Base-by-base conservation (phyloP, 2,888 invertebrate species). In the Amiota mariae region DNA sequence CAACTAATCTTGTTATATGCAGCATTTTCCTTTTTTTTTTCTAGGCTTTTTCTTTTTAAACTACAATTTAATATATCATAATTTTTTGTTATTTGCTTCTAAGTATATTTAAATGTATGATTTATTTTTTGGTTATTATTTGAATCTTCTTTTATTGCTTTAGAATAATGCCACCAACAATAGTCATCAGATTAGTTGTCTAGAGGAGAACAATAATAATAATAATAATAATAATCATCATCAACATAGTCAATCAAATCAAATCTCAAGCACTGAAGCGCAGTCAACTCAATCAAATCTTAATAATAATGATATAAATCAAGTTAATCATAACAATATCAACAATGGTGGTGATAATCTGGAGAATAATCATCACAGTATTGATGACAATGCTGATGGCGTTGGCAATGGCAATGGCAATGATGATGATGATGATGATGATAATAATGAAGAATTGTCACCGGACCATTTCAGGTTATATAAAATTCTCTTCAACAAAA, bases 171-270 rank as follows among this genome's bases (percentile, higher is more conserved):
- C 78, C 80, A 77, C 79, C 81, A 82, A 36, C 24, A 3, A 24
- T 24, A 1, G 24, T 24, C 24, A 82, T 80, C 81, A 78, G 70
- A 74, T 73, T 78, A 86, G 82, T 76, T 10, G 36, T 36, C 36
- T 82, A 79, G 84, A 84, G 74, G 86, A 82, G 54, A 84, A 80
- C 81, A 80, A 81, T 67, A 84, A 77, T 79, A 78, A 78, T 51
- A 51, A 51, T 4, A 6, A 13, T 2, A 51, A 57, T 57, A 1
- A 24, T 24, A n/a, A n/a, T n/a, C n/a, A n/a, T n/a, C n/a, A n/a
- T n/a, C n/a, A n/a, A n/a, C 36, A 36, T 36, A 36, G 36, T 36
- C 36, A 36, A 36, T 6, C 59, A 59, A 59, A 59, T 59, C 59
- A 59, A 77, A 81, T 81, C 77, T 80, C 85, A 81, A 79, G 78